These are phyloP conservation scores for Myrmophylax atrothorax DNA, from an alignment of 2,113 vertebrate genomes.

Conservation along the genomic window DNA sequence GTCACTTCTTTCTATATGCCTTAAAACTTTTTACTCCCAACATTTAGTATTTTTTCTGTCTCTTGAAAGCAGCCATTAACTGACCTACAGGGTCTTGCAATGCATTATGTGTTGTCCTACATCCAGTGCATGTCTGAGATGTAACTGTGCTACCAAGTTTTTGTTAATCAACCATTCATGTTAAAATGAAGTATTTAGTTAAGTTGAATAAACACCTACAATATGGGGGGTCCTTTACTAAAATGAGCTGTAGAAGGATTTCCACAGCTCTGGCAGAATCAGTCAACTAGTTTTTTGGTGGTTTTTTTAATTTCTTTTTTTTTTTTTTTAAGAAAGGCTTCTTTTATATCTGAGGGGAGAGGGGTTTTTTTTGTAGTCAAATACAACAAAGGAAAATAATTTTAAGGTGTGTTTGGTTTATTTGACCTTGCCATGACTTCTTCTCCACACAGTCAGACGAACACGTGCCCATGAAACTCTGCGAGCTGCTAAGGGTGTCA, in stretches of 20 bases:
- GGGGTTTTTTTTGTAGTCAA: fast-evolving
- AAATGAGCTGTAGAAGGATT: neutral
- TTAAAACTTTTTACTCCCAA: neutral
- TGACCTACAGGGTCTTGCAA: neutral
- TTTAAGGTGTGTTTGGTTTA: neutral
- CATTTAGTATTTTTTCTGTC: neutral
- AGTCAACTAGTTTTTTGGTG: neutral
- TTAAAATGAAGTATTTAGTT: neutral
- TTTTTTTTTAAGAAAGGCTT: neutral
- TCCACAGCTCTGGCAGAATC: neutral
- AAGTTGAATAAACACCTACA: neutral
- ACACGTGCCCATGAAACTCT: neutral
- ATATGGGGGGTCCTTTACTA: neutral
- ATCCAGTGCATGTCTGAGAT: neutral
- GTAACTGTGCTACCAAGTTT: neutral
- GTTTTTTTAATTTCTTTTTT: neutral
- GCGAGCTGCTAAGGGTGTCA: neutral
- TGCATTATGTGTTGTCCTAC: neutral
- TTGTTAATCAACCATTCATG: neutral
- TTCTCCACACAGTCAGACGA: neutral
- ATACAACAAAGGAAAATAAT: neutral
- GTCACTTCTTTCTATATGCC: neutral
- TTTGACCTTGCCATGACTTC: neutral
- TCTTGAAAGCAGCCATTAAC: neutral
- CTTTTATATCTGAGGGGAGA: neutral